Percentiles rank a stretch among this genome's conserved stretches.
Conservation (phyloP, 2,797 vertebrate genomes). For the Esox lucius region DNA sequence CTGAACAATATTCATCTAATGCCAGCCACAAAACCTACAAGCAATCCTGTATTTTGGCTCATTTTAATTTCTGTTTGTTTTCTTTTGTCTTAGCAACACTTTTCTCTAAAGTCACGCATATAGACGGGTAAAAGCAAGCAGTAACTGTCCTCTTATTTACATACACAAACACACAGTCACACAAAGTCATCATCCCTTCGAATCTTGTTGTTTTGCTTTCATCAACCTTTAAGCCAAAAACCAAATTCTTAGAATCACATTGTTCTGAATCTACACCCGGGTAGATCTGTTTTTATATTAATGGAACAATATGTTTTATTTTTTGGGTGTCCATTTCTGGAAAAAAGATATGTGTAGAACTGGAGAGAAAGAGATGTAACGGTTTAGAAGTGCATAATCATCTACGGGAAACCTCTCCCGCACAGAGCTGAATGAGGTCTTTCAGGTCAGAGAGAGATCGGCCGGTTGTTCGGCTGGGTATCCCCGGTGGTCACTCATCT, state of each 20-base stretch:
- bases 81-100: slow-evolving; percentile 23
- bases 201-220: slow-evolving; percentile 50
- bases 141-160: slow-evolving; percentile 40
- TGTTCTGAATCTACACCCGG: slow-evolving; percentile 52
- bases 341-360: slow-evolving; percentile 43
- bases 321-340: slow-evolving; percentile 71
- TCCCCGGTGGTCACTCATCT: slow-evolving; percentile 51
- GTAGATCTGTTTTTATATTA: slow-evolving; percentile 68
- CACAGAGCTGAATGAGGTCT: slow-evolving; percentile 73
- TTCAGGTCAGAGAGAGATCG: slow-evolving; percentile 57
- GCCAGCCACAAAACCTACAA: slow-evolving; percentile 36
- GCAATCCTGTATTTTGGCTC: slow-evolving; percentile 23
- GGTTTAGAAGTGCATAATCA: slow-evolving; percentile 75
- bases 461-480: slow-evolving; percentile 35
- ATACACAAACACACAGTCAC: slow-evolving; percentile 43
- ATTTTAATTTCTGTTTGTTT: slow-evolving; percentile 27
- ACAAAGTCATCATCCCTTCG: slow-evolving; percentile 61
- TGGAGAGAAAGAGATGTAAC: slow-evolving; percentile 59
- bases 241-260: slow-evolving; percentile 41
- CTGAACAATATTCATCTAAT: slow-evolving; percentile 42
- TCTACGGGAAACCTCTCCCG: slow-evolving; percentile 65
- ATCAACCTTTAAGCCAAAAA: slow-evolving; percentile 45
- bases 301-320: slow-evolving; percentile 55
- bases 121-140: slow-evolving; percentile 37
- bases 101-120: slow-evolving; percentile 37